phyloP scores from a whole-genome alignment of 1,140 invertebrate genomes.

The Arctopsyche grandis region DNA sequence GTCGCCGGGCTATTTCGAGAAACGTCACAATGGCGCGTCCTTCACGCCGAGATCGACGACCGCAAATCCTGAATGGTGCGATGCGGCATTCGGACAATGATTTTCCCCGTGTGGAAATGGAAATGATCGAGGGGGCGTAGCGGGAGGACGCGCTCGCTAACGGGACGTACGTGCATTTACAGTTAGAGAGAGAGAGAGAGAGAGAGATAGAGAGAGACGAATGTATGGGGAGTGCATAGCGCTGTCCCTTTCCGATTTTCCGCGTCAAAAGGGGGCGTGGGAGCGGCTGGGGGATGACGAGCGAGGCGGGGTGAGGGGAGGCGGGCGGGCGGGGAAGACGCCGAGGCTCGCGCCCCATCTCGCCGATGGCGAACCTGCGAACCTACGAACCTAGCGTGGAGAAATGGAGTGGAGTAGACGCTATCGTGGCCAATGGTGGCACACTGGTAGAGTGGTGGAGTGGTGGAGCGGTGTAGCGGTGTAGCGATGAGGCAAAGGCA shows the following conservation, averaged over 20 bases:
- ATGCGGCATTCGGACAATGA: too few species aligned
- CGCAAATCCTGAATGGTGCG: too few species aligned
- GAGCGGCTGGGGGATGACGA: not conserved
- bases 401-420: too few species aligned
- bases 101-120: too few species aligned
- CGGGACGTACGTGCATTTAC: not conserved
- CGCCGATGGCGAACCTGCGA: not conserved
- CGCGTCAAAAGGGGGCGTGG: not conserved
- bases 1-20: slow-evolving; percentile 16
- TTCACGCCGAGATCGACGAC: too few species aligned
- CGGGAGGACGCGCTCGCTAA: not conserved
- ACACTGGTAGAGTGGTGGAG: not conserved
- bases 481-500: not conserved
- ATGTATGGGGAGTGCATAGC: too few species aligned
- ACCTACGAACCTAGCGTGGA: not conserved
- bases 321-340: not conserved
- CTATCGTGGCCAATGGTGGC: too few species aligned
- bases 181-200: too few species aligned
- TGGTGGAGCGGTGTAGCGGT: not conserved
- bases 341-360: not conserved
- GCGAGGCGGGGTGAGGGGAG: not conserved
- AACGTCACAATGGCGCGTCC: slow-evolving; percentile 11
- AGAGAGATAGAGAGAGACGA: too few species aligned
- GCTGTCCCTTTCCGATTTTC: too few species aligned
- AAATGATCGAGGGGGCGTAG: too few species aligned